Conservation (phyloP, 2,888 invertebrate species). For the Cephalotes varians region DNA sequence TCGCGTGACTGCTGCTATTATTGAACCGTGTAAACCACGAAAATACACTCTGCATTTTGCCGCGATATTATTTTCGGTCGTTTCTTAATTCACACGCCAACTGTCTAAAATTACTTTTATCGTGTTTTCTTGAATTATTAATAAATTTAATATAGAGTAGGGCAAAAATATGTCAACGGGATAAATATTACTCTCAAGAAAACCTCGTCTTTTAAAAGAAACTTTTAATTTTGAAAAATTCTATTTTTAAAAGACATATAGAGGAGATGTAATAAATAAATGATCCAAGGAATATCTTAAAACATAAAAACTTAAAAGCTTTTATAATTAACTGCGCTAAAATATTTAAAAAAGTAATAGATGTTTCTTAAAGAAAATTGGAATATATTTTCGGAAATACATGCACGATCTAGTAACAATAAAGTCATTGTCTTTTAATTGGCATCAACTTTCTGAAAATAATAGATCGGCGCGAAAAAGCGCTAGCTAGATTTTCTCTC, state of each 20-base stretch:
- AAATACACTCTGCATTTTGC: constrained; percentile 39
- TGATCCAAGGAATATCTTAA: neutral
- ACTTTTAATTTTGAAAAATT: neutral
- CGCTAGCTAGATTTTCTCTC: neutral
- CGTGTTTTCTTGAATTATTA: constrained; percentile 32
- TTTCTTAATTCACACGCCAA: constrained; percentile 31
- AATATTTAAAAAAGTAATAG: neutral
- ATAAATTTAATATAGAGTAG: constrained; percentile 29
- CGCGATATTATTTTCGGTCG: constrained; percentile 40
- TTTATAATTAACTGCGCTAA: neutral
- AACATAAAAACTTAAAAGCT: neutral
- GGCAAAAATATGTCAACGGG: neutral
- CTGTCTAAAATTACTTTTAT: constrained; percentile 37
- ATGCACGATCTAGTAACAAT: neutral
- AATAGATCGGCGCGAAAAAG: neutral
- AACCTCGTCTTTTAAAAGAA: neutral
- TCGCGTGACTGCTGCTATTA: constrained; percentile 44
- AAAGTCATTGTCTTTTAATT: neutral
- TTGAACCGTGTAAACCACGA: constrained; percentile 30
- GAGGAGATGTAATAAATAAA: neutral
- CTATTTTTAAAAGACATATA: neutral
- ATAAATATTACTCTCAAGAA: neutral
- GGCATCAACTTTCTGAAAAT: neutral
- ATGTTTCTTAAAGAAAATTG: neutral
- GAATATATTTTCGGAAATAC: neutral